phyloP scores from a whole-genome alignment of 2,888 invertebrate species.

The Pediacus dermestoides region DNA sequence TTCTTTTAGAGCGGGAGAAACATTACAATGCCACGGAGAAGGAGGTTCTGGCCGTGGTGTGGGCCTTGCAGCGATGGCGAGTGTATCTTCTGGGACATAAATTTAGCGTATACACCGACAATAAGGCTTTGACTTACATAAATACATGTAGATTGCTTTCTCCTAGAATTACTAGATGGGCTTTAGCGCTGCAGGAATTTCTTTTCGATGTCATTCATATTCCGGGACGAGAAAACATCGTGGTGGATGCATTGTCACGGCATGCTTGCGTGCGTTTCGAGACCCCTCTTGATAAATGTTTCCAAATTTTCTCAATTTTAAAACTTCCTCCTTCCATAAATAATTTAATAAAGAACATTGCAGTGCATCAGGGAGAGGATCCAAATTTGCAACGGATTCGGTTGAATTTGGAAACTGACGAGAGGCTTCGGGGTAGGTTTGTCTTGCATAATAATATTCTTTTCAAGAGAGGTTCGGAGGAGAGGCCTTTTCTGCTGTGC shows the following conservation, averaged over 20 bases:
- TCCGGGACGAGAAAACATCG: conserved; percentile 28
- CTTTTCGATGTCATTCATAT: conserved; percentile 26
- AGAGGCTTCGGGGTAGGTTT: background rate
- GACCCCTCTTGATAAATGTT: conserved; percentile 11
- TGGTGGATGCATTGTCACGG: conserved; percentile 30
- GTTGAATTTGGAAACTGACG: background rate
- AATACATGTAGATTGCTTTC: conserved; percentile 26
- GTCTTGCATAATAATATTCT: conserved; percentile 8
- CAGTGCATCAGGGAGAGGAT: conserved; percentile 3
- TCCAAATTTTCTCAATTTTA: conserved; percentile 2
- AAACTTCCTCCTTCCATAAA: background rate
- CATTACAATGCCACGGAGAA: conserved; percentile 17
- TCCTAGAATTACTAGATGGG: conserved; percentile 29
- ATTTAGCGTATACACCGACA: conserved; percentile 31
- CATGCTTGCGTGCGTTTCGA: conserved; percentile 10
- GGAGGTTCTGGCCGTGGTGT: conserved; percentile 30
- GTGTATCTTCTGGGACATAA: conserved; percentile 24
- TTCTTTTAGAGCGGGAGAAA: conserved; percentile 16
- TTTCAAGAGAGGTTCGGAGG: conserved; percentile 2
- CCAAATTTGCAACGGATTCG: conserved; percentile 8
- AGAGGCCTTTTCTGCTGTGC: too few relatives aligned
- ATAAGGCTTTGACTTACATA: conserved; percentile 29
- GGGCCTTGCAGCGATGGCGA: conserved; percentile 26
- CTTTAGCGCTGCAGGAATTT: conserved; percentile 28
- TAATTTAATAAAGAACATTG: conserved; percentile 5